These are phyloP conservation scores for Monochamus saltuarius DNA, from an alignment of 1,140 invertebrate species.

Conservation along the genomic window DNA sequence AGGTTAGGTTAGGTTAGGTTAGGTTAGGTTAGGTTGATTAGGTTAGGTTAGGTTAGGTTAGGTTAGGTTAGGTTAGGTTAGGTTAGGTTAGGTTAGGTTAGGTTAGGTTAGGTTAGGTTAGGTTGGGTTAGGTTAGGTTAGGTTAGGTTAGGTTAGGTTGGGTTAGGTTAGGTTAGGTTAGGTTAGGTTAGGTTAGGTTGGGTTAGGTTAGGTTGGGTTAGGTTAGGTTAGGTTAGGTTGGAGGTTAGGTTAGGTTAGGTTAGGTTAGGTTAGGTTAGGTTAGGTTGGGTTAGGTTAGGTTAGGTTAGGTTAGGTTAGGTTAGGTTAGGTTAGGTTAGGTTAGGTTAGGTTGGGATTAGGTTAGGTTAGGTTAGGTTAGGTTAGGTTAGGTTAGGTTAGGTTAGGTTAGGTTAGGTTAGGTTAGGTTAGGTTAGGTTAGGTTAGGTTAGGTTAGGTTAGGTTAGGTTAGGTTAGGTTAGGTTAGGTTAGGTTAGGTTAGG, in stretches of 20 bases:
- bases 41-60: too few species aligned
- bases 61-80: constrained; percentile 39
- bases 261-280: constrained; percentile 13
- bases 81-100: constrained; percentile 47
- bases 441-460: constrained; percentile 14
- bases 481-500: constrained; percentile 10
- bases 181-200: constrained; percentile 42
- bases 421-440: constrained; percentile 38
- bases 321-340: constrained; percentile 38
- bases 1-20: constrained; percentile 36
- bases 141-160: constrained; percentile 36
- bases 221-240: constrained; percentile 43
- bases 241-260: constrained; percentile 42
- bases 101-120: constrained; percentile 52
- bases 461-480: constrained; percentile 11
- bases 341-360: constrained; percentile 37
- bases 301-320: constrained; percentile 30
- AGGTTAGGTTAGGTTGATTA: constrained; percentile 28
- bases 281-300: constrained; percentile 34
- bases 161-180: constrained; percentile 32
- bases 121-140: constrained; percentile 29
- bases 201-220: constrained; percentile 45
- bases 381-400: constrained; percentile 22
- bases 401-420: constrained; percentile 36
- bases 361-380: constrained; percentile 9